Evolutionary conservation across 2,888 invertebrate genomes (phyloP), one percentile per base, ranked within the genome.

Genomic region (Ichneumoninae sp.): DNA sequence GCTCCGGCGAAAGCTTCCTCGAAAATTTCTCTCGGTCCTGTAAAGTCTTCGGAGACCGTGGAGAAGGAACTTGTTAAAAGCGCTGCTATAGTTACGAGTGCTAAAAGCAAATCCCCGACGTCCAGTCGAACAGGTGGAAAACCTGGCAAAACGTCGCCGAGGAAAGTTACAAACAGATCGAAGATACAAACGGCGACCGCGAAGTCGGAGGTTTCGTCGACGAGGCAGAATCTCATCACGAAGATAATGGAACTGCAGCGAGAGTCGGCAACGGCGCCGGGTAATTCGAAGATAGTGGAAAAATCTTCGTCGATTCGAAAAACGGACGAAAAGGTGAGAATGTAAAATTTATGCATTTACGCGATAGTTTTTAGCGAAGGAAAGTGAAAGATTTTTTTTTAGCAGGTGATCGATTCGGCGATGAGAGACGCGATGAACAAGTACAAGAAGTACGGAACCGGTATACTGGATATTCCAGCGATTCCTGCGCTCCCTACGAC

Each of bases 351-450:
- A 62, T 33, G 62, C 6, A 33, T 1, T 1, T 1, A 1, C 26
- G 7, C 2, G 10, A 33, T 33, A 33, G 19, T 19, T 19, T 19
- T 19, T 19, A 19, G 62, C 6, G 1, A 71, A 84, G 78, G 40
- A 80, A 83, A 52, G n/a, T 68, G 26, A 70, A 72, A 3, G 30
- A 77, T 78, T 54, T 36, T 76, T n/a, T 77, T 47, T 26, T 10
- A 19, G 0, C 68, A 90, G 90, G 88, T 91, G 3, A 90, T 91
- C 47, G 89, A 88, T 81, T 88, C 90, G 3, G 90, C 88, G 7
- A 86, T 93, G 80, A 87, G 89, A 22, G 90, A 92, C 0, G 90
- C 91, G 4, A 88, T 90, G 13, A 91, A 90, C 70, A 91, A 90
- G 71, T 92, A 92, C 71, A 93, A 91, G 82, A 90, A 88, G 77